Percentiles rank a stretch among this genome's conserved stretches.
Evolutionary conservation across 2,888 invertebrate genomes (phyloP).

Genomic region (Epinotia brunnichana): DNA sequence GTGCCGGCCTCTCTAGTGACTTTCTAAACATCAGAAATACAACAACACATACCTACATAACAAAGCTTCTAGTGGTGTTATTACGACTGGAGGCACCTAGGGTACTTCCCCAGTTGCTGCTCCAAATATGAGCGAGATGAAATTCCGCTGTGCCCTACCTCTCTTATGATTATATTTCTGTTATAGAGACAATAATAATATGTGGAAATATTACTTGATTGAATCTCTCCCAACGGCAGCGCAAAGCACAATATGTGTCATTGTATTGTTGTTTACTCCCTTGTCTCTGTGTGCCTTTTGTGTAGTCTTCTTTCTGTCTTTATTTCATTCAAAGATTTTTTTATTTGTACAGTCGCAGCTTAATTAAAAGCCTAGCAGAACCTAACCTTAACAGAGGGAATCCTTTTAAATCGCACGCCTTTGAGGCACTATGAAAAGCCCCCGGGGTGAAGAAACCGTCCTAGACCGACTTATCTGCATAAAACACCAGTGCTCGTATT

Average conservation of each 20-base stretch:
- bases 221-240: neutral
- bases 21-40: too few species aligned
- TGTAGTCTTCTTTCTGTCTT: conserved; percentile 1
- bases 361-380: conserved; percentile 32
- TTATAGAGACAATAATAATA: neutral
- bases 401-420: conserved; percentile 26
- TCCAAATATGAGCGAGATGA: too few species aligned
- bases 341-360: conserved; percentile 19
- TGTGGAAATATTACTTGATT: neutral
- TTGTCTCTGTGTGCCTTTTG: too few species aligned
- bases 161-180: neutral
- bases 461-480: conserved; percentile 16
- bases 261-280: too few species aligned
- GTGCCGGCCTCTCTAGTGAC: too few species aligned
- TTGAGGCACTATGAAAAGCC: conserved; percentile 33
- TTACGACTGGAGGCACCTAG: too few species aligned
- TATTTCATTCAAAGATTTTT: too few species aligned
- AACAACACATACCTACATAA: too few species aligned
- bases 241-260: too few species aligned
- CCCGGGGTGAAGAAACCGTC: conserved; percentile 17
- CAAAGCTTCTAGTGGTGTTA: too few species aligned
- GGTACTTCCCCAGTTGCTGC: too few species aligned
- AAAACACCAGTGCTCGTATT: conserved; percentile 11
- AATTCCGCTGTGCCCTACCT: too few species aligned
- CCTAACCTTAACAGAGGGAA: conserved; percentile 25